Conservation (phyloP, 1,140 invertebrate species). For the Drosophila kanapiae region DNA sequence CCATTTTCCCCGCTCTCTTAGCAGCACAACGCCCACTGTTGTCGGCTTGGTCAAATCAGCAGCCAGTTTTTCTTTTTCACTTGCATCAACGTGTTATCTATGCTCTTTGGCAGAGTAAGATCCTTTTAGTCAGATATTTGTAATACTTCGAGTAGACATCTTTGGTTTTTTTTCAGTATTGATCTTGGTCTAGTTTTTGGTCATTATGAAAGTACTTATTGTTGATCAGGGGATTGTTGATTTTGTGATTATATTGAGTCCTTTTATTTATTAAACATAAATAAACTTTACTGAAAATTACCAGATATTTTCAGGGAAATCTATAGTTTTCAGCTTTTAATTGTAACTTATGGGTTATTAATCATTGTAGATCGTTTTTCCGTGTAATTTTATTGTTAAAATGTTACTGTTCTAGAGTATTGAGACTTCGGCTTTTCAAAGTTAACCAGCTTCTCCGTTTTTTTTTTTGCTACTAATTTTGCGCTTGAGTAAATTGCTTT, state of each 20-base stretch:
- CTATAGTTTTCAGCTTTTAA: not conserved
- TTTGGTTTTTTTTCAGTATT: not conserved
- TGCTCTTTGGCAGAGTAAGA: not conserved
- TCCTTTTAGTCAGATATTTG: not conserved
- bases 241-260: no score
- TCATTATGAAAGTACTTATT: no score
- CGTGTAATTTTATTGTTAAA: not conserved
- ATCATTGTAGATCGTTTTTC: not conserved
- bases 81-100: constrained; percentile 1
- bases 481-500: constrained; percentile 78
- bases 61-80: constrained; percentile 37
- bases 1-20: constrained; percentile 24
- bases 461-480: constrained; percentile 74
- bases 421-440: constrained; percentile 24
- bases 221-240: no score
- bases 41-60: constrained; percentile 61
- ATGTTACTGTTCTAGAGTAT: constrained; percentile 1
- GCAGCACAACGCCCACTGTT: constrained; percentile 25
- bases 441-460: constrained; percentile 25
- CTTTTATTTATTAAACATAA: no score
- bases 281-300: no score
- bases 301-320: not conserved
- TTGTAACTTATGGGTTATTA: not conserved
- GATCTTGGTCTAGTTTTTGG: not conserved
- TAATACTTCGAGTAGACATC: not conserved